Evolutionary conservation across 2,888 invertebrate species (phyloP), one percentile per base, ranked within the genome.

Genomic region (Escarpia spicata): DNA sequence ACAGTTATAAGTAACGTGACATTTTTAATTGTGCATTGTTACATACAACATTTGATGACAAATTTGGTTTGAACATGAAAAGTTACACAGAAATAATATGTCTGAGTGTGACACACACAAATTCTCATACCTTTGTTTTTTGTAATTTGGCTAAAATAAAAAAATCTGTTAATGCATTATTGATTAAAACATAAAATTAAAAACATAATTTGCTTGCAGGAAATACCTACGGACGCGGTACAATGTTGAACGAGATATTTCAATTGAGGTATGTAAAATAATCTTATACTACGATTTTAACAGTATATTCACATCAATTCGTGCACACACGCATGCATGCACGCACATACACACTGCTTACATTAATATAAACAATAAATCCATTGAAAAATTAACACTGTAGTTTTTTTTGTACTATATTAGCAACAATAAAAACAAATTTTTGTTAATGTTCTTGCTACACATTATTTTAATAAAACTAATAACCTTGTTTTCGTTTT

Each of bases 171-270:
- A 75, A 26, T 75, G 6, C 26, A 75, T 75, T 75, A 75, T 75
- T 75, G 26, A 75, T 26, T 91, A 31, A 31, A 52, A 15, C 52
- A 52, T 52, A 52, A 52, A 37, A 52, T 91, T 91, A 91, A 43
- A 19, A 26, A 75, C 26, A 26, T 26, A 6, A 26, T n/a, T 26
- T 75, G 26, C 26, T 93, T 94, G 6, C 94, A 94, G 94, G 92
- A 94, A 94, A 93, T 94, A 94, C 92, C 92, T 94, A 26, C 93
- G 94, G 43, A 94, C 94, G 26, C 92, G 94, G 44, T 94, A 94
- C 92, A 94, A 94, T 94, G 94, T 94, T 26, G 94, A 94, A 91
- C 92, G 94, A 91, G 94, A 94, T 92, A 93, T 94, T 92, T 94
- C 94, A 91, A 94, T 94, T 91, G 94, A 94, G 94, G 94, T 94